Percentiles rank a stretch among this genome's conserved stretches.
phyloP scores from a whole-genome alignment of 2,888 invertebrate species.

The Erebia epiphron region DNA sequence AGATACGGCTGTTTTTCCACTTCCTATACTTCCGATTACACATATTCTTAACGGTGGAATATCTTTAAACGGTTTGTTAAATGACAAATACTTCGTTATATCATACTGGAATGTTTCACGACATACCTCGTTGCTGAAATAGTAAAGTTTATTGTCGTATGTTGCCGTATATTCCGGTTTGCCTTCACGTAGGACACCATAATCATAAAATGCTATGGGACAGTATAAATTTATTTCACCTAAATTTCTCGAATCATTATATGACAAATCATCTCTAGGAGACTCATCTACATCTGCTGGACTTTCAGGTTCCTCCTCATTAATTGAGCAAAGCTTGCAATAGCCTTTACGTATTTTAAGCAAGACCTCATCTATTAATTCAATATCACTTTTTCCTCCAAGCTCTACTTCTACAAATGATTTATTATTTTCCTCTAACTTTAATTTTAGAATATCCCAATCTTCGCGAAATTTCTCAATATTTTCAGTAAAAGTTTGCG shows the following conservation, averaged over 20 bases:
- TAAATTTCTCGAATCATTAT: slow-evolving; percentile 64
- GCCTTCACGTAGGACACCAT: slow-evolving; percentile 84
- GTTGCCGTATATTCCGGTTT: slow-evolving; percentile 78
- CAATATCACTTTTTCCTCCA: slow-evolving; percentile 67
- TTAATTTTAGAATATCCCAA: slow-evolving; percentile 66
- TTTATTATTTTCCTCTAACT: slow-evolving; percentile 67
- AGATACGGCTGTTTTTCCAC: slow-evolving; percentile 79
- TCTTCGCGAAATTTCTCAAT: slow-evolving; percentile 67
- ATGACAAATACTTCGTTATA: slow-evolving; percentile 74
- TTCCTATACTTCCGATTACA: slow-evolving; percentile 79
- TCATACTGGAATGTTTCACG: slow-evolving; percentile 75
- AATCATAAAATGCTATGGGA: slow-evolving; percentile 81
- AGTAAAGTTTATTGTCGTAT: slow-evolving; percentile 80
- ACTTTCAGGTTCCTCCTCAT: slow-evolving; percentile 54
- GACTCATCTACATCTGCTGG: slow-evolving; percentile 52
- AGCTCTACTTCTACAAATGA: slow-evolving; percentile 73
- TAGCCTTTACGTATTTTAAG: slow-evolving; percentile 63
- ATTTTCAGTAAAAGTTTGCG: slow-evolving; percentile 50
- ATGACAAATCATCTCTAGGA: slow-evolving; percentile 53
- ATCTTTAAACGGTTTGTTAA: slow-evolving; percentile 64
- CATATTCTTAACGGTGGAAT: slow-evolving; percentile 82
- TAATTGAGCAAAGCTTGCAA: slow-evolving; percentile 50
- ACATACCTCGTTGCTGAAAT: slow-evolving; percentile 76
- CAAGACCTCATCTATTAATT: slow-evolving; percentile 65
- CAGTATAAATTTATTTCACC: slow-evolving; percentile 85